Base-by-base conservation (phyloP, 2,113 vertebrate species). In the Neogale vison region DNA sequence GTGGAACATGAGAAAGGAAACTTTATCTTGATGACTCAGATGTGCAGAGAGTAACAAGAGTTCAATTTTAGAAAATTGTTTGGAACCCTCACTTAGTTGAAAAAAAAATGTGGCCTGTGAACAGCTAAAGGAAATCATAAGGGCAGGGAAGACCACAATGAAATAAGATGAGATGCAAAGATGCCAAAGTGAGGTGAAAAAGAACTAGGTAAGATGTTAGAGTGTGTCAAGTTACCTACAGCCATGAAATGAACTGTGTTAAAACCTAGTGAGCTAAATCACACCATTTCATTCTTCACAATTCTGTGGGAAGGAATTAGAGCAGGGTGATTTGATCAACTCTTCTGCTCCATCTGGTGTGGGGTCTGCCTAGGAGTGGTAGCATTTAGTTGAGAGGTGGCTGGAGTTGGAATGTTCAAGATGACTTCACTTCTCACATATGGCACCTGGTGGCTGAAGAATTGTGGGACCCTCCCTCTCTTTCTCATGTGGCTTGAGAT, bases 1-100 rank as follows among this genome's bases (percentile, higher is more conserved):
- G 31, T 23, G 80, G 93, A 95, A 90, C 36, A 86, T 45, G 85
- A 97, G 90, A 97, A 96, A 95, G 94, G 88, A 96, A 97, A 95
- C 42, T 57, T 96, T 45, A 90, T 92, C 74, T 21, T 36, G 95
- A 84, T 97, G 96, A 97, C 61, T 96, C 93, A 92, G 67, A 97
- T 65, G n/a, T 87, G 3, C 74, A 84, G 76, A 76, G 59, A 92
- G 45, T 87, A 92, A 92, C 36, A 74, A 67, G 77, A 97, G 86
- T 79, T 79, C 81, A 95, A 80, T 97, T 97, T 98, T 90, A 98
- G 95, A 96, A 95, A 94, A 92, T 29, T 92, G 67, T 89, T 85
- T 95, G 81, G 42, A 93, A n/a, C n/a, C 8, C 10, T 95, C 45
- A 76, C 36, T 59, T 86, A 95, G 69, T 39, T 94, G 69, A 74